These are phyloP conservation scores for Melanostigma gelatinosum DNA, from an alignment of 2,113 vertebrate species.

Conservation along the genomic window DNA sequence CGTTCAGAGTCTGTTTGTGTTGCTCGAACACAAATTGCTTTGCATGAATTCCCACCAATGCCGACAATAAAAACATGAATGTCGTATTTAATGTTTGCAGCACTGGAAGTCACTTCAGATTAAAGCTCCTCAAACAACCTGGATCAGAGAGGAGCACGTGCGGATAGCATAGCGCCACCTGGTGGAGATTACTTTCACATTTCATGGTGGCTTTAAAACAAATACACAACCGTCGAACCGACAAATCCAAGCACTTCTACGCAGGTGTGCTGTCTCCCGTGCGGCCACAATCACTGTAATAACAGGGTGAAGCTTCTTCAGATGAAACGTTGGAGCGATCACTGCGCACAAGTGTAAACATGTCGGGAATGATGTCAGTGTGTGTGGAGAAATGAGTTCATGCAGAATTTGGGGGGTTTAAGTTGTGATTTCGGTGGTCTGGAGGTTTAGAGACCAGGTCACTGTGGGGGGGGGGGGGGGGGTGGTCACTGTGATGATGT, in stretches of 20 bases:
- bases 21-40: not conserved
- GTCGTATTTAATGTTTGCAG: constrained; percentile 15
- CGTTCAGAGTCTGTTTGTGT: constrained; percentile 27
- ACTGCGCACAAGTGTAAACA: constrained; percentile 24
- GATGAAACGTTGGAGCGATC: not conserved
- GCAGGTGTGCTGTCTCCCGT: constrained; percentile 14
- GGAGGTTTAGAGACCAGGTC: constrained; percentile 1
- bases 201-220: constrained; percentile 29
- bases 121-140: not conserved
- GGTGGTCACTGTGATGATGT: not conserved
- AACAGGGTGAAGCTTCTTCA: constrained; percentile 12
- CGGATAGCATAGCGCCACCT: constrained; percentile 42
- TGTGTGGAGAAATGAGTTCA: constrained; percentile 30
- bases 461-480: no score
- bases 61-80: not conserved
- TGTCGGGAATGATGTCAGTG: constrained; percentile 21
- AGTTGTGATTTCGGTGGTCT: constrained; percentile 16
- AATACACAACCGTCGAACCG: constrained; percentile 12
- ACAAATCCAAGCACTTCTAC: constrained; percentile 34
- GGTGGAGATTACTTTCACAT: constrained; percentile 27
- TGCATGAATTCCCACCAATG: not conserved
- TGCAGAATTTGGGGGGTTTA: not conserved
- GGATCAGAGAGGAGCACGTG: constrained; percentile 15
- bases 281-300: constrained; percentile 14
- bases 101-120: not conserved